phyloP scores from a whole-genome alignment of 2,888 invertebrate species.

The Tetropium fuscum region DNA sequence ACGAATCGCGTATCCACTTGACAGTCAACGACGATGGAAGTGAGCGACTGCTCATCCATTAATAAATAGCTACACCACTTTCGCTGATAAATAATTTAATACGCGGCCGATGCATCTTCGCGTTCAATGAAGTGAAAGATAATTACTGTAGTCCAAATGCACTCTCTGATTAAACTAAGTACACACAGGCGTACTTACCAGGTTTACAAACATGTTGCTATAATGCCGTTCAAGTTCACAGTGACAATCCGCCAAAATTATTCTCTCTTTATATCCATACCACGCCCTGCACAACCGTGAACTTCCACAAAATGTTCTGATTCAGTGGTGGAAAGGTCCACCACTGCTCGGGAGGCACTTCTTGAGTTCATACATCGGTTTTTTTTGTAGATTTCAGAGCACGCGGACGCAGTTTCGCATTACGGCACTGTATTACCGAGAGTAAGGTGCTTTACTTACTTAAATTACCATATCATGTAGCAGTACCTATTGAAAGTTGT shows the following conservation, averaged over 20 bases:
- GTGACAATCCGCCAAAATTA: constrained; percentile 57
- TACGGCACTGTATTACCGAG: background rate
- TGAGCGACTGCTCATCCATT: background rate
- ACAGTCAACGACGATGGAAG: background rate
- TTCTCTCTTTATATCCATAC: constrained; percentile 60
- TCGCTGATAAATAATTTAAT: background rate
- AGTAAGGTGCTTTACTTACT: background rate
- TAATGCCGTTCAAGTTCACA: constrained; percentile 57
- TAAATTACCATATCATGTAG: constrained; percentile 4
- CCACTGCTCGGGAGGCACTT: constrained; percentile 16
- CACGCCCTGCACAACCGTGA: constrained; percentile 60
- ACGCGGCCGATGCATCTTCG: background rate
- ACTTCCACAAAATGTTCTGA: constrained; percentile 49
- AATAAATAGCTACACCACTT: constrained; percentile 2
- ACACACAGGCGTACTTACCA: constrained; percentile 57
- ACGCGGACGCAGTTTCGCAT: background rate
- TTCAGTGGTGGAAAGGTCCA: constrained; percentile 31
- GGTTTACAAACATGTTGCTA: constrained; percentile 65
- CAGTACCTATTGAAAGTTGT: background rate
- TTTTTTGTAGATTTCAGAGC: background rate
- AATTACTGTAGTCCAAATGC: background rate
- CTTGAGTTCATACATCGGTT: constrained; percentile 3
- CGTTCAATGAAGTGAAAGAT: constrained; percentile 13
- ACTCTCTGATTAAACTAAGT: constrained; percentile 2
- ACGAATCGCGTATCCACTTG: too few species aligned